phyloP scores from a whole-genome alignment of 2,888 invertebrate genomes.

The Furcula furcula region DNA sequence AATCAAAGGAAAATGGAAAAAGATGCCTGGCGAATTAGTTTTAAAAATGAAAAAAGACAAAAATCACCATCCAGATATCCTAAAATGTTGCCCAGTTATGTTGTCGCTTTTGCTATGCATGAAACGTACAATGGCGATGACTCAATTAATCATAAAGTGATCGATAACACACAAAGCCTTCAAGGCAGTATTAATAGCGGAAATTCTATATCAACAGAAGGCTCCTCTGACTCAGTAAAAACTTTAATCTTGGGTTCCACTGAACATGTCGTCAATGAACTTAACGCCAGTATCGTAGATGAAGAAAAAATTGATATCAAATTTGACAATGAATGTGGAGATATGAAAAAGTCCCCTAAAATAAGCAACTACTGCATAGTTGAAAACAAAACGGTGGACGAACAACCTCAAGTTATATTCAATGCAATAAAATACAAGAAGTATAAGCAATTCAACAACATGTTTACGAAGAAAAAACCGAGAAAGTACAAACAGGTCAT shows the following conservation, averaged over 20 bases:
- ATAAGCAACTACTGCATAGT: slow-evolving; percentile 11
- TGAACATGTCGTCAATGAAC: slow-evolving; percentile 13
- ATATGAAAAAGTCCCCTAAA: slow-evolving; percentile 12
- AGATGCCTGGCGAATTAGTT: slow-evolving; percentile 7
- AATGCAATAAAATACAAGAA: slow-evolving; percentile 24
- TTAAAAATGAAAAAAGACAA: slow-evolving; percentile 12
- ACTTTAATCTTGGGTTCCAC: slow-evolving; percentile 21
- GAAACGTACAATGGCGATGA: slow-evolving; percentile 44
- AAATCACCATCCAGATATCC: slow-evolving; percentile 25
- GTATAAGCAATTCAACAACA: slow-evolving; percentile 15
- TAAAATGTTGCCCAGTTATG: slow-evolving; percentile 30
- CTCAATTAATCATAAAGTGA: slow-evolving; percentile 29
- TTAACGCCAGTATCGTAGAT: slow-evolving; percentile 9
- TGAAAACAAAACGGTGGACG: slow-evolving; percentile 12
- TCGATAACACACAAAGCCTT: slow-evolving; percentile 28
- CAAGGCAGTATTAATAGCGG: slow-evolving; percentile 19
- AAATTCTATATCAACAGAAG: slow-evolving; percentile 25
- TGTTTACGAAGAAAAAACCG: slow-evolving; percentile 18
- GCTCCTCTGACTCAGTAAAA: slow-evolving; percentile 24
- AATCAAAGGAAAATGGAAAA: slow-evolving; percentile 22
- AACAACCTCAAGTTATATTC: slow-evolving; percentile 32
- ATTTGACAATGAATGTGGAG: slow-evolving; percentile 21
- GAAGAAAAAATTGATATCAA: slow-evolving; percentile 23
- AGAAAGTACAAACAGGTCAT: slow-evolving; percentile 31
- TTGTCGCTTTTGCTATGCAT: slow-evolving; percentile 41